Percentiles rank a stretch among this genome's conserved stretches.
Evolutionary conservation across 1,140 invertebrate genomes (phyloP).

Genomic region (Calliphora vicina): DNA sequence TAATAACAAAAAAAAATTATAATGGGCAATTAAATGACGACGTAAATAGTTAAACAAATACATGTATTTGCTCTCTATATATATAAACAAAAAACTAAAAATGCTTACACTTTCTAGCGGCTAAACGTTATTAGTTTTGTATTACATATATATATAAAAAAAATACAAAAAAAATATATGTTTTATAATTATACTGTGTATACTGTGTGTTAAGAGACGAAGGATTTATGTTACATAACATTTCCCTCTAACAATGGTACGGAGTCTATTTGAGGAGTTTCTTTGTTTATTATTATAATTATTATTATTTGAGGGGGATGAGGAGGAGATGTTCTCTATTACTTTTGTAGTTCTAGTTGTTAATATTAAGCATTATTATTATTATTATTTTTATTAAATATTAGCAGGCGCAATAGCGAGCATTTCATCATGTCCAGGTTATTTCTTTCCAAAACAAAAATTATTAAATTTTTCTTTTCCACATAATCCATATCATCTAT

Average conservation of each 20-base stretch:
- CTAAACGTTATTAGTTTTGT: neutral
- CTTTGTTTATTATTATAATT: neutral
- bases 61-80: neutral
- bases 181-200: neutral
- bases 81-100: neutral
- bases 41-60: too few relatives aligned
- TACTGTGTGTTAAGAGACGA: neutral
- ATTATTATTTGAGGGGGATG: neutral
- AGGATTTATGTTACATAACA: neutral
- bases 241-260: neutral
- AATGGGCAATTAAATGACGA: too few relatives aligned
- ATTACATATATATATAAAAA: too few relatives aligned
- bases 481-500: neutral
- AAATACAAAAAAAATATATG: too few relatives aligned
- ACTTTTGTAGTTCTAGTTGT: neutral
- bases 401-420: neutral
- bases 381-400: neutral
- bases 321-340: neutral
- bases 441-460: neutral
- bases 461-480: neutral
- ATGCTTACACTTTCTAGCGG: neutral
- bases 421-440: neutral
- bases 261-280: neutral
- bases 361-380: conserved; percentile 9
- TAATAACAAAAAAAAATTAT: neutral